Percentiles rank a stretch among this genome's conserved stretches.
These are phyloP conservation scores for Falco novaeseelandiae DNA, from an alignment of 2,797 vertebrate species.

Conservation along the genomic window DNA sequence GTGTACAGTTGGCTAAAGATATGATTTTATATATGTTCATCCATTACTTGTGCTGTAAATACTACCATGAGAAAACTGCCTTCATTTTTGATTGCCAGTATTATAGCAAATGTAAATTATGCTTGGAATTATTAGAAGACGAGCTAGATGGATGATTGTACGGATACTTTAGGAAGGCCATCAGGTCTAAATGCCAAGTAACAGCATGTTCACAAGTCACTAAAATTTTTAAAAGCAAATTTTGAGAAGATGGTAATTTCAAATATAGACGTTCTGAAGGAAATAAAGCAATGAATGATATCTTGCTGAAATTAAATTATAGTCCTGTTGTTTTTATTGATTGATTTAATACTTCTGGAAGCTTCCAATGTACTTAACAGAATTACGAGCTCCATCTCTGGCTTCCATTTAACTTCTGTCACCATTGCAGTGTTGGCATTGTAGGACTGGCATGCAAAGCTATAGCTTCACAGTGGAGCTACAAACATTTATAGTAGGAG, in stretches of 20 bases:
- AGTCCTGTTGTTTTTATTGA: not conserved
- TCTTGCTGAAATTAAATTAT: not conserved
- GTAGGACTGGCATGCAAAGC: not conserved
- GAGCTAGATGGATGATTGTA: not conserved
- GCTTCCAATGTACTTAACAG: not conserved
- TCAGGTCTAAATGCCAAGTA: not conserved
- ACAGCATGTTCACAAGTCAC: fast-evolving
- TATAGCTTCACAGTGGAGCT: not conserved
- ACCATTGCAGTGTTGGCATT: not conserved
- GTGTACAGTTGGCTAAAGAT: not conserved
- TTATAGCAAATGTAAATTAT: not conserved
- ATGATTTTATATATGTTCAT: fast-evolving
- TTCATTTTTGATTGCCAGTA: not conserved
- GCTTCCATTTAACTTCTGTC: not conserved
- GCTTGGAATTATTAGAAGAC: not conserved
- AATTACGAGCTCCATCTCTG: not conserved
- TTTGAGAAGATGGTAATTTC: not conserved
- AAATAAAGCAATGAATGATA: not conserved
- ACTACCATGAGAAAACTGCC: not conserved
- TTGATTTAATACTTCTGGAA: not conserved
- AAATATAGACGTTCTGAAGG: not conserved
- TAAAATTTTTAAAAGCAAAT: not conserved
- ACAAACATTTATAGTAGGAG: not conserved
- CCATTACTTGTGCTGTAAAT: not conserved
- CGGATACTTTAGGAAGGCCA: not conserved